Base-by-base conservation (phyloP, 2,888 invertebrate species). In the Adela reaumurella region DNA sequence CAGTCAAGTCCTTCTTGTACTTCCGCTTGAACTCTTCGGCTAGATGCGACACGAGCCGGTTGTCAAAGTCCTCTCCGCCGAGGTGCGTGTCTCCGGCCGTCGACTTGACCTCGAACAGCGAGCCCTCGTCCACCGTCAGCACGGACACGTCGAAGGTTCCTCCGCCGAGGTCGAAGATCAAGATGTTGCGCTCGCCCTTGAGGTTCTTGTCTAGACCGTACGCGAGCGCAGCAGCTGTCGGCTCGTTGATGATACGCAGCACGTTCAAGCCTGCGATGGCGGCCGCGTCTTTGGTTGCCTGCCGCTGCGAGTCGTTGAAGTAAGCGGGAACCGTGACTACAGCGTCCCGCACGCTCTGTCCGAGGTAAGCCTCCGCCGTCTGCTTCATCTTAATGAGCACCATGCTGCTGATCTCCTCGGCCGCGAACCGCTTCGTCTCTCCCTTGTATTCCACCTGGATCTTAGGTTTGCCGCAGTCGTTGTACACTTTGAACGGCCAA, bases 301-400 rank as follows among this genome's bases (percentile, higher is more conserved):
- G 88, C 16, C 88, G 72, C 58, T 88, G 88, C 1, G 87, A 86
- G 60, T 88, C 88, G 55, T 88, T 88, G 74, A 87, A 68, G 62
- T 92, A 92, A 19, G 92, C 92, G 1, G 90, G 90, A 1, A 92
- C 91, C 1, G 91, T 91, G 55, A 90, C 80, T 0, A 91, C 90
- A 1, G 89, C 90, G 62, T 89, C 85, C 45, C 68, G 79, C 0
- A 90, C 82, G 2, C 70, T 57, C 70, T 80, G 62, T 8, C 89
- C 90, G 52, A 90, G 65, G 61, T 86, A 89, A 0, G 87, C 85
- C 63, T 89, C 89, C 1, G 87, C 86, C 0, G 85, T 88, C 67
- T 89, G 86, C 63, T 82, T 73, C 73, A 74, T 74, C 56, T 73
- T 73, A 16, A 68, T 70, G 19, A 74, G 70, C 58, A 74, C 84